Conservation (phyloP, 2,113 vertebrate species). For the Parus major region DNA sequence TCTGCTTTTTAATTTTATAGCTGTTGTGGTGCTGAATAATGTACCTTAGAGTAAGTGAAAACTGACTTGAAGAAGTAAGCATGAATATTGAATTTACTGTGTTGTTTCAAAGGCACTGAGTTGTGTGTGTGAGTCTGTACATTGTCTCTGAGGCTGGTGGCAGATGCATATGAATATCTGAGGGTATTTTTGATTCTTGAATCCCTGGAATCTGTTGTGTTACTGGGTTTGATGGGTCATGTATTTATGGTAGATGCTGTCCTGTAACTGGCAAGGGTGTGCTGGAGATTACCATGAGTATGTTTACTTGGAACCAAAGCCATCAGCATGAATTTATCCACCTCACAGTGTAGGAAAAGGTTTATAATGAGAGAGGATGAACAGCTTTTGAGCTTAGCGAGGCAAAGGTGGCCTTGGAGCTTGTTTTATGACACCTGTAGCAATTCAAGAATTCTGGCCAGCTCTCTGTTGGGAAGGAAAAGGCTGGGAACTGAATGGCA, state of each 20-base stretch:
- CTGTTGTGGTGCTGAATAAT: not conserved
- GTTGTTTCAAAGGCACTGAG: not conserved
- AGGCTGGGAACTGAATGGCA: not conserved
- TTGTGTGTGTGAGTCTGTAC: accelerated
- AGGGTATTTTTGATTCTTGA: not conserved
- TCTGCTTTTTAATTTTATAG: not conserved
- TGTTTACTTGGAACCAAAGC: not conserved
- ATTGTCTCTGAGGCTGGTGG: not conserved
- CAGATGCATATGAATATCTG: not conserved
- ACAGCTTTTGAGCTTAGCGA: not conserved
- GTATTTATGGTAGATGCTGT: not conserved
- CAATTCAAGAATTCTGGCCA: not conserved
- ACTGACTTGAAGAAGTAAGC: not conserved
- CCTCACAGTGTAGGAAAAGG: not conserved
- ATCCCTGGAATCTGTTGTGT: not conserved
- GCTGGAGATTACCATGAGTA: not conserved
- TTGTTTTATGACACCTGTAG: not conserved
- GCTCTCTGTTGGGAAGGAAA: not conserved
- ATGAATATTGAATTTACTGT: not conserved
- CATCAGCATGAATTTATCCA: not conserved
- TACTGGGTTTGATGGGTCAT: not conserved
- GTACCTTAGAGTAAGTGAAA: not conserved
- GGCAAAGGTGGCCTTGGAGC: not conserved
- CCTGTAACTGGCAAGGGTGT: not conserved
- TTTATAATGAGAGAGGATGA: not conserved